phyloP scores from a whole-genome alignment of 2,797 vertebrate genomes.

The Sandelia bainsii region DNA sequence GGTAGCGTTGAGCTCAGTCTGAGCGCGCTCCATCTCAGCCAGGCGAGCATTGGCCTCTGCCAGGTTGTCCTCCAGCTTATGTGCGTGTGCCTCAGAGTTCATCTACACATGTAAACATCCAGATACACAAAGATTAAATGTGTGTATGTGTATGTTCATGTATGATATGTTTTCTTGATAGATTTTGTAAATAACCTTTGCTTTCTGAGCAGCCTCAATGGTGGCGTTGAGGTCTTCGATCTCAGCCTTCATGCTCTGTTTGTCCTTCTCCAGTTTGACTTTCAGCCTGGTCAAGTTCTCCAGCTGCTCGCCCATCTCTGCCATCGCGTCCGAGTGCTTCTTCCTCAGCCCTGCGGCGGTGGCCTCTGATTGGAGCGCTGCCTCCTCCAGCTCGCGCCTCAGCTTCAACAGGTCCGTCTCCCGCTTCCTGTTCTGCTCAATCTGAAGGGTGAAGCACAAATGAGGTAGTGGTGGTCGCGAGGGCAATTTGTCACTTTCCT shows the following conservation, averaged over 20 bases:
- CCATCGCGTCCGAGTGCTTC: constrained; percentile 75
- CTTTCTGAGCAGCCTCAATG: constrained; percentile 74
- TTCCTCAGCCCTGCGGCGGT: constrained; percentile 66
- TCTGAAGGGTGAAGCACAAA: constrained; percentile 48
- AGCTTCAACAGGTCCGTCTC: constrained; percentile 81
- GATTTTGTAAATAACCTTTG: constrained; percentile 63
- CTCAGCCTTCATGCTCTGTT: constrained; percentile 80
- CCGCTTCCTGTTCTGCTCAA: constrained; percentile 81
- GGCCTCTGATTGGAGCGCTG: constrained; percentile 75
- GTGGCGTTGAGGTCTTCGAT: constrained; percentile 78
- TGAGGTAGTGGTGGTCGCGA: not conserved
- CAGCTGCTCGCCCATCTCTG: constrained; percentile 75
- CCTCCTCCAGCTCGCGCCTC: constrained; percentile 79
- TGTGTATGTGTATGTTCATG: not conserved
- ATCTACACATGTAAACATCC: constrained; percentile 60
- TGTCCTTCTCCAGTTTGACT: constrained; percentile 82
- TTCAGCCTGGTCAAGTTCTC: constrained; percentile 77
- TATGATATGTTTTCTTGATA: not conserved
- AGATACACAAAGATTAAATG: constrained; percentile 4
- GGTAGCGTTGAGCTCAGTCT: constrained; percentile 79
- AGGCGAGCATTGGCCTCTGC: constrained; percentile 79
- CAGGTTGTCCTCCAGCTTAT: constrained; percentile 81
- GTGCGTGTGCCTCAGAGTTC: constrained; percentile 73
- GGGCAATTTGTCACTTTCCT: not conserved
- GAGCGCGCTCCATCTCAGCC: constrained; percentile 78